Conservation (phyloP, 2,113 vertebrate species). For the Rynchops niger region DNA sequence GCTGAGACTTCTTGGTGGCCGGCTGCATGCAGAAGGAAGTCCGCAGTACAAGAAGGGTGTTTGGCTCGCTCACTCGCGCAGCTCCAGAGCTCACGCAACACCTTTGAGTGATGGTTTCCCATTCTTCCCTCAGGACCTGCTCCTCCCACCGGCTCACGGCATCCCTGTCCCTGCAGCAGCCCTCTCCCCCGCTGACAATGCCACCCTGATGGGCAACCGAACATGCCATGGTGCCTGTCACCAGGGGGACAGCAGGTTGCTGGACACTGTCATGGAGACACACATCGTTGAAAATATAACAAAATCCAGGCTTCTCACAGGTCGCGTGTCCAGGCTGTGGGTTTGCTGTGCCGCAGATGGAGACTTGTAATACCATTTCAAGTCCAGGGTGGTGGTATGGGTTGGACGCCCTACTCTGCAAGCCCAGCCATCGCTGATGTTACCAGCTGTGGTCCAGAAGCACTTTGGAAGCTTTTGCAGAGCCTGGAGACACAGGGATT, state of each 20-base stretch:
- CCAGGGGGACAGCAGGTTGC: neutral
- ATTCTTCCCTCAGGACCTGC: neutral
- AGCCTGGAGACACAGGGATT: neutral
- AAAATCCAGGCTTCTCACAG: neutral
- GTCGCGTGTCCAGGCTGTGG: neutral
- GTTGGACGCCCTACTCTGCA: neutral
- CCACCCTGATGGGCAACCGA: neutral
- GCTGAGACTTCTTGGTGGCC: neutral
- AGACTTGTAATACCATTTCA: neutral
- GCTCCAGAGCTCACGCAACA: neutral
- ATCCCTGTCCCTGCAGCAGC: neutral
- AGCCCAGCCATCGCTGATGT: neutral
- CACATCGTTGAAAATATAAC: neutral
- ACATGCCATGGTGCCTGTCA: neutral
- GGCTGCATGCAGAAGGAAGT: neutral
- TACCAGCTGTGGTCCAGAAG: neutral
- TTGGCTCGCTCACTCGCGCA: accelerated
- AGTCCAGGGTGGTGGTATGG: neutral
- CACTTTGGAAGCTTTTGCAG: neutral
- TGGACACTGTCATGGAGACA: neutral
- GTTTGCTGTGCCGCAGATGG: neutral
- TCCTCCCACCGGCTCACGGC: neutral
- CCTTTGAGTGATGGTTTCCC: neutral
- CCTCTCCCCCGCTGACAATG: neutral
- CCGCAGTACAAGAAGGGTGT: neutral